These are phyloP conservation scores for Linepithema humile DNA, from an alignment of 1,140 invertebrate species.

Conservation along the genomic window DNA sequence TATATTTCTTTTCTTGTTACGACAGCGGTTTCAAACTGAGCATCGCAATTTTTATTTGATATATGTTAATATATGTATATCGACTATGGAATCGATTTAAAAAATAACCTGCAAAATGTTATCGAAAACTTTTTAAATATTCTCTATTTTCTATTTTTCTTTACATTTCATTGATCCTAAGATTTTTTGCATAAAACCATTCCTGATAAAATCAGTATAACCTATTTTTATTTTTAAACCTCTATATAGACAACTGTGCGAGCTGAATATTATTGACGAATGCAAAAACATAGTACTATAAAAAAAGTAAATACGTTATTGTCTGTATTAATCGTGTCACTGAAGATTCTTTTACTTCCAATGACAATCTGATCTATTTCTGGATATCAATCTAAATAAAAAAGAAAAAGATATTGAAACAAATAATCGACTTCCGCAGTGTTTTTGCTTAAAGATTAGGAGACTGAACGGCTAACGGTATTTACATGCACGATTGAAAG, in stretches of 20 bases:
- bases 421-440: not conserved
- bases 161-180: not conserved
- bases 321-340: not conserved
- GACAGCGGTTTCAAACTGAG: not conserved
- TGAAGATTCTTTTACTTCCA: no score
- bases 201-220: not conserved
- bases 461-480: not conserved
- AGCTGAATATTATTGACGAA: not conserved
- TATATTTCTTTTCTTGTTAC: not conserved
- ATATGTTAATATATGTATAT: not conserved
- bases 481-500: conserved; percentile 26
- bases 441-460: not conserved
- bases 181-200: not conserved
- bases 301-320: not conserved
- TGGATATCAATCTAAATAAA: not conserved
- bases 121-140: not conserved
- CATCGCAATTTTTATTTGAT: not conserved
- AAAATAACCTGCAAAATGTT: not conserved
- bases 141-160: not conserved
- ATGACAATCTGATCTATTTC: not conserved
- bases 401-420: not conserved
- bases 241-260: not conserved
- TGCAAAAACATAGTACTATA: no score
- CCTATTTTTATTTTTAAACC: conserved; percentile 25
- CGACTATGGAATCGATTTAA: not conserved